Percentiles rank a stretch among this genome's conserved stretches.
Conservation (phyloP, 53 echinoderm and acorn worm species). For the Paelopatides confundens region DNA sequence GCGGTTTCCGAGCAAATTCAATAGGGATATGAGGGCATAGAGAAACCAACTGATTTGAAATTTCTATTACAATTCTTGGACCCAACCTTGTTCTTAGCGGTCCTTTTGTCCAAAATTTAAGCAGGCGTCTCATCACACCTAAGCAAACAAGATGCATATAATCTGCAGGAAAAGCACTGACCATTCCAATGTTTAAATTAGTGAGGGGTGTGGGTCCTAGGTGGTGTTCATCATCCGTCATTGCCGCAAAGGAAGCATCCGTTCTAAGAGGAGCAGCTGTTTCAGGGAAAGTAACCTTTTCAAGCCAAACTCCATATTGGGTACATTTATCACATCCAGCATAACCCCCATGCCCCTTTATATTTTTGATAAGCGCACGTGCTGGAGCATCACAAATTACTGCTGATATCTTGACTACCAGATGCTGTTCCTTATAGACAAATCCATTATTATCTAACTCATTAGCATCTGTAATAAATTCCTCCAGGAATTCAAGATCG, state of each 20-base stretch:
- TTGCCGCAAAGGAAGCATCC: background rate
- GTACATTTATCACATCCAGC: constrained; percentile 59
- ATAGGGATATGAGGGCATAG: constrained; percentile 7
- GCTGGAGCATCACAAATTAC: constrained; percentile 70
- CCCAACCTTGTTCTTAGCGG: background rate
- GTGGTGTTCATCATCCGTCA: background rate
- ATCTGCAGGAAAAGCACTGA: background rate
- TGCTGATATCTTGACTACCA: constrained; percentile 8
- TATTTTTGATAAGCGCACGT: constrained; percentile 40
- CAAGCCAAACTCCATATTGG: constrained; percentile 3
- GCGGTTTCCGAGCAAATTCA: constrained; percentile 47
- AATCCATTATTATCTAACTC: background rate
- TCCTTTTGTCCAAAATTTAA: constrained; percentile 8
- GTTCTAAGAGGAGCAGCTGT: background rate
- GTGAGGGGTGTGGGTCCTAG: background rate
- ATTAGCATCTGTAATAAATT: background rate
- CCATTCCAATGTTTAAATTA: background rate
- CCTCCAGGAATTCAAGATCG: constrained; percentile 3
- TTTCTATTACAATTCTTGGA: background rate
- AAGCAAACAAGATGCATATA: constrained; percentile 21
- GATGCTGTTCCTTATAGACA: background rate
- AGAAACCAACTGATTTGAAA: background rate
- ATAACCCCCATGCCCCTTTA: constrained; percentile 59
- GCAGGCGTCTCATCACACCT: constrained; percentile 6
- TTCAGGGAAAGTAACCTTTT: constrained; percentile 7